phyloP scores from a whole-genome alignment of 2,888 invertebrate genomes.

The Netelia inedita region DNA sequence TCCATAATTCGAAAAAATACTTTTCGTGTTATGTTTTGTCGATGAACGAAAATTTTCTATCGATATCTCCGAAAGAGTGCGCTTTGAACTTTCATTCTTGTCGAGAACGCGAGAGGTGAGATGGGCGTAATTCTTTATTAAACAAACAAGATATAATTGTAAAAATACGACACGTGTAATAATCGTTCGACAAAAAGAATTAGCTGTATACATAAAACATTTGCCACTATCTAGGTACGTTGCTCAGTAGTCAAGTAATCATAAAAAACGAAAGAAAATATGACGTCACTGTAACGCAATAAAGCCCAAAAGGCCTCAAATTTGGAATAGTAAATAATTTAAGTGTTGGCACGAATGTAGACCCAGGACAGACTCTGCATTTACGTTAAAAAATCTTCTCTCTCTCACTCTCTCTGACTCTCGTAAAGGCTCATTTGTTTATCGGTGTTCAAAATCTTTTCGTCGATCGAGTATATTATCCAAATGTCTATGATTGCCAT shows the following conservation, averaged over 20 bases:
- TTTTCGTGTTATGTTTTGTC: no score
- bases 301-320: background rate
- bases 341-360: constrained; percentile 30
- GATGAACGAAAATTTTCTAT: no score
- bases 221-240: constrained; percentile 66
- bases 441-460: constrained; percentile 52
- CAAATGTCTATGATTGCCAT: constrained; percentile 21
- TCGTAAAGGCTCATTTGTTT: constrained; percentile 8
- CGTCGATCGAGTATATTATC: constrained; percentile 46
- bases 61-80: no score
- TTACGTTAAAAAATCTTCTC: background rate
- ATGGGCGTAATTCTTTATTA: no score
- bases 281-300: background rate
- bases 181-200: background rate
- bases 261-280: constrained; percentile 26
- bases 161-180: background rate
- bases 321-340: background rate
- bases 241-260: constrained; percentile 66
- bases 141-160: no score
- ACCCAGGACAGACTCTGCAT: background rate
- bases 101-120: no score
- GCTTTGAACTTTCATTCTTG: no score
- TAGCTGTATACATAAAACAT: constrained; percentile 15
- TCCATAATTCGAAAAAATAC: no score
- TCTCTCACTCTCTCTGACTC: background rate